Conservation (phyloP, 2,888 invertebrate species). For the Barypeithes pellucidus region DNA sequence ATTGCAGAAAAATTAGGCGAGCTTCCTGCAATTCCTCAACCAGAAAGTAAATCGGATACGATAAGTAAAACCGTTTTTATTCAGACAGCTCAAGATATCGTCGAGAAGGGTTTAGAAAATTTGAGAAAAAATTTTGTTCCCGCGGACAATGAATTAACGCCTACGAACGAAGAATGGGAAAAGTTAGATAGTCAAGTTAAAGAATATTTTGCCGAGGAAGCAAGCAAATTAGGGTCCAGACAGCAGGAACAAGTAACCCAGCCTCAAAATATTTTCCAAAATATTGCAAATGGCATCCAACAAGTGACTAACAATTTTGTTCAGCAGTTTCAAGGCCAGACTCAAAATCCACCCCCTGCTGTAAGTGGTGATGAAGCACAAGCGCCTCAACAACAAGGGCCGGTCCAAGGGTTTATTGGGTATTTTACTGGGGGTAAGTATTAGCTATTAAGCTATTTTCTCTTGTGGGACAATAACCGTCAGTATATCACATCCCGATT, state of each 20-base stretch:
- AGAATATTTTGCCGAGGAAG: conserved; percentile 56
- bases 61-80: conserved; percentile 19
- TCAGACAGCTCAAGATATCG: conserved; percentile 32
- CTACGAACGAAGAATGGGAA: conserved; percentile 57
- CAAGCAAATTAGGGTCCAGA: conserved; percentile 47
- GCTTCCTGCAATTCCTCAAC: conserved; percentile 7
- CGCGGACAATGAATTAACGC: conserved; percentile 45
- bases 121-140: conserved; percentile 56
- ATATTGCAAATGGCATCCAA: conserved; percentile 54
- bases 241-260: conserved; percentile 45
- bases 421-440: conserved; percentile 58
- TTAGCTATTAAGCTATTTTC: too few relatives aligned
- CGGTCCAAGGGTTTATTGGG: conserved; percentile 56
- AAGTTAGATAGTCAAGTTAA: conserved; percentile 55
- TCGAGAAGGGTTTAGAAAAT: conserved; percentile 52
- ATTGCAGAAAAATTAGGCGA: conserved; percentile 16
- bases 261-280: conserved; percentile 56
- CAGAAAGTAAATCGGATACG: not conserved
- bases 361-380: conserved; percentile 46
- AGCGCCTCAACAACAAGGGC: conserved; percentile 46
- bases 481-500: too few relatives aligned
- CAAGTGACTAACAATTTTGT: conserved; percentile 56
- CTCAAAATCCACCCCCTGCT: conserved; percentile 18
- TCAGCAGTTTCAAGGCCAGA: conserved; percentile 53
- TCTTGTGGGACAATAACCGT: too few relatives aligned